These are phyloP conservation scores for Osmerus eperlanus DNA, from an alignment of 2,113 vertebrate species.

Conservation along the genomic window DNA sequence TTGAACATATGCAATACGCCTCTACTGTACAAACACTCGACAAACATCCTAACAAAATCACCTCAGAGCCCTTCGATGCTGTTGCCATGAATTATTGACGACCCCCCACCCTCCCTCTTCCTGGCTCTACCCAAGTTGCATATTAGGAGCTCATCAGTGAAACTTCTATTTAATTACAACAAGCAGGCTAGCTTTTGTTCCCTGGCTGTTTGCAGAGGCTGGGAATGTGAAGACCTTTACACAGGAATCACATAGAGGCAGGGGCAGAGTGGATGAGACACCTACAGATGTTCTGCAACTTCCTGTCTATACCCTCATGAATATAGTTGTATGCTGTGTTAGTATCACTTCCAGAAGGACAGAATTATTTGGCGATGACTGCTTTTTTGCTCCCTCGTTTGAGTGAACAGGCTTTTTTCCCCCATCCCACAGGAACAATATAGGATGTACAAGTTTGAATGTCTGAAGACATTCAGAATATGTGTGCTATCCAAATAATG, in stretches of 20 bases:
- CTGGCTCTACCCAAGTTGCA: slow-evolving; percentile 22
- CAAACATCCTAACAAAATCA: slow-evolving; percentile 17
- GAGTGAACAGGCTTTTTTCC: background rate
- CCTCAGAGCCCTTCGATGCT: slow-evolving; percentile 55
- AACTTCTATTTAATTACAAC: slow-evolving; percentile 61
- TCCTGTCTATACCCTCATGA: slow-evolving; percentile 41
- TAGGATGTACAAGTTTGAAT: slow-evolving; percentile 14
- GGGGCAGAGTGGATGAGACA: slow-evolving; percentile 56
- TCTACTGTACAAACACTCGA: slow-evolving; percentile 1
- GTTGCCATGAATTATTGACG: slow-evolving; percentile 64
- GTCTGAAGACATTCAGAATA: too few relatives aligned
- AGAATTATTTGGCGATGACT: slow-evolving; percentile 5
- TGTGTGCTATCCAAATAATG: too few relatives aligned
- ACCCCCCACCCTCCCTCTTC: slow-evolving; percentile 21
- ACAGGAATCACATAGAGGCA: slow-evolving; percentile 41
- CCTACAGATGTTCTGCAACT: slow-evolving; percentile 54
- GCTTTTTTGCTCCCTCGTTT: background rate
- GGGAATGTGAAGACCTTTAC: slow-evolving; percentile 32
- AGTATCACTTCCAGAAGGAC: slow-evolving; percentile 10
- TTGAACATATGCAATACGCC: background rate
- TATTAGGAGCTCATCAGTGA: slow-evolving; percentile 61
- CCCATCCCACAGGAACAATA: slow-evolving; percentile 31
- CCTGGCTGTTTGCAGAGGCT: slow-evolving; percentile 41
- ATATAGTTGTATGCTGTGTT: slow-evolving; percentile 16
- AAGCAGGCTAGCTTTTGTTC: slow-evolving; percentile 63